Base-by-base conservation (phyloP, 2,888 invertebrate species). In the Belgica antarctica region DNA sequence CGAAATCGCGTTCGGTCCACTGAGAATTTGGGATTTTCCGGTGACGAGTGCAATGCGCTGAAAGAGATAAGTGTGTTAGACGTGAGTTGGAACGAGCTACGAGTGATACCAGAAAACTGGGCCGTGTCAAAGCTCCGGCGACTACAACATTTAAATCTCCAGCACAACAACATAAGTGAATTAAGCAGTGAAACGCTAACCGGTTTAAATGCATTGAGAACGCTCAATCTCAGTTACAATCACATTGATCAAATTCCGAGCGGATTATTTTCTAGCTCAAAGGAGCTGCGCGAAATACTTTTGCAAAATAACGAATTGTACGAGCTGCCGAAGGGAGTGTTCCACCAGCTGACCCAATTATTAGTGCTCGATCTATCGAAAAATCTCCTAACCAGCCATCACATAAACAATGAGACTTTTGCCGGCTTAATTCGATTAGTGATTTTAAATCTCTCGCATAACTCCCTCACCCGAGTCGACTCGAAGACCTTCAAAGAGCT, bases 201-300 rank as follows among this genome's bases (percentile, higher is more conserved):
- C 69, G 91, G 92, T 34, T 83, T 95, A 52, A 86, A 87, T 62
- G 88, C 89, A 57, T 81, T 96, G 77, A 85, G 90, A 76, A 86
- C 90, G 41, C 82, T 96, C 66, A 94, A 96, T 82, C 83, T 94
- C 77, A 92, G 94, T 75, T 88, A 90, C 77, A 96, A 96, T 79
- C 86, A 86, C 74, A 82, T 96, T 75, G 88, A 88, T 75, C 86
- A 87, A 8, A 79, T 96, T 75, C 94, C 95, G 0, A 89, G 90
- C 76, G 89, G 89, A 12, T 77, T 95, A 74, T 90, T 93, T 79
- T 84, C 87, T 61, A 87, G 87, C 74, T 87, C 87, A 70, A 83
- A 87, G 74, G 89, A 90, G 77, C 80, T 89, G 68, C 84, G 88
- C 73, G 89, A 90, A 81, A 84, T 90, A 71, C 89, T 92, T 77